Conservation (phyloP, 2,888 invertebrate species). For the Lamellibrachia satsuma region DNA sequence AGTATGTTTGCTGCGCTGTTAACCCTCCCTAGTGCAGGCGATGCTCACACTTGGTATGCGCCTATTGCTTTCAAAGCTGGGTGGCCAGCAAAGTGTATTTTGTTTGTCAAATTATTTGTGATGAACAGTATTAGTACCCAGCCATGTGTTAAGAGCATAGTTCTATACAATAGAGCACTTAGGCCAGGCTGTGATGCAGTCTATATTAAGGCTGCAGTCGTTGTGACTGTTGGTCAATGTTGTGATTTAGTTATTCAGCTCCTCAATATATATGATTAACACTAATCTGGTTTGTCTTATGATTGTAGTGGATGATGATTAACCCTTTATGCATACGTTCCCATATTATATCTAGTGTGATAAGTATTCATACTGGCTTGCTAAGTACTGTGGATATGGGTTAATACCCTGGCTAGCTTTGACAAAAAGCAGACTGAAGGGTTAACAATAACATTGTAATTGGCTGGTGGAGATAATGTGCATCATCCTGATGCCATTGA, state of each 20-base stretch:
- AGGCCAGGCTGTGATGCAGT: not conserved
- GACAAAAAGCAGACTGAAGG: not conserved
- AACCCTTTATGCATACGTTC: not conserved
- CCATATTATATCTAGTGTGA: not conserved
- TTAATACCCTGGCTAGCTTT: not conserved
- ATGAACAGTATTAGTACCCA: not conserved
- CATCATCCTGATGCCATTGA: not conserved
- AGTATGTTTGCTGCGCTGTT: not conserved
- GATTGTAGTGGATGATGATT: not conserved
- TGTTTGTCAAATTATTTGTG: not conserved
- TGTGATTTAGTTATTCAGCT: not conserved
- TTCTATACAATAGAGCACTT: not conserved
- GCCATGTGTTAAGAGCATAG: not conserved
- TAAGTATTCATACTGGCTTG: not conserved
- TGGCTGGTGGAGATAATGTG: not conserved
- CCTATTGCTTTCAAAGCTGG: not conserved
- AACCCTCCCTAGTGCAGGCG: not conserved
- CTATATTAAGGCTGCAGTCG: not conserved
- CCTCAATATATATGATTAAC: not conserved
- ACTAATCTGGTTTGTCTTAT: not conserved
- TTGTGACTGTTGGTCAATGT: too few species aligned
- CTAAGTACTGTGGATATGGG: not conserved
- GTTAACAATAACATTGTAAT: conserved; percentile 1
- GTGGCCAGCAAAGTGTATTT: not conserved
- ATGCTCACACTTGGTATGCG: not conserved